Conservation (phyloP, 2,888 invertebrate genomes). For the Norana najaformis region DNA sequence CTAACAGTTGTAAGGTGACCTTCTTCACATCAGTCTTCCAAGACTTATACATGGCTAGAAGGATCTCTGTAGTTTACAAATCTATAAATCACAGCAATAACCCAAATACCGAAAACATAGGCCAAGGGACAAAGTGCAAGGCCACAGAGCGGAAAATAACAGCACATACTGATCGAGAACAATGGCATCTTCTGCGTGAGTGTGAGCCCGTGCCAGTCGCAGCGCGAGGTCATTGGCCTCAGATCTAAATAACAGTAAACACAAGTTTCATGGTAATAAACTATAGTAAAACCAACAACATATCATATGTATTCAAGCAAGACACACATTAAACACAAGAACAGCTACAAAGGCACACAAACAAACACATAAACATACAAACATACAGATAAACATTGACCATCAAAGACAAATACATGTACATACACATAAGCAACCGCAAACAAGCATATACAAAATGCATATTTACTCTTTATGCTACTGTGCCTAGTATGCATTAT, state of each 20-base stretch:
- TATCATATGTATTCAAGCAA: constrained; percentile 2
- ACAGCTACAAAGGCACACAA: neutral
- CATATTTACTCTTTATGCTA: neutral
- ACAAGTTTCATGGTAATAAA: neutral
- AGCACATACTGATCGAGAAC: constrained; percentile 91
- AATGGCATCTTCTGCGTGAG: constrained; percentile 84
- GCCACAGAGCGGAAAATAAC: neutral
- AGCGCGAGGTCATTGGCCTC: constrained; percentile 97
- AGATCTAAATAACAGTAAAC: constrained; percentile 67
- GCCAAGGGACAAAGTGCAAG: neutral
- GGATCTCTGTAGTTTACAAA: neutral
- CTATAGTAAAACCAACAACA: neutral
- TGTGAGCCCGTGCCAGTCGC: constrained; percentile 83
- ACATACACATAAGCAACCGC: neutral
- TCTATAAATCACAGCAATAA: no score
- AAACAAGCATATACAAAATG: neutral
- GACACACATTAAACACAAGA: neutral
- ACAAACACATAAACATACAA: neutral
- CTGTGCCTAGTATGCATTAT: neutral
- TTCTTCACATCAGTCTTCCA: no score
- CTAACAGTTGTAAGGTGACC: neutral
- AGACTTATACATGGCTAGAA: no score
- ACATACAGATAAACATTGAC: neutral
- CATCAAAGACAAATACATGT: neutral
- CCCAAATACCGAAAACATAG: neutral